These are phyloP conservation scores for Nycticorax nycticorax DNA, from an alignment of 2,113 vertebrate genomes.

Conservation along the genomic window DNA sequence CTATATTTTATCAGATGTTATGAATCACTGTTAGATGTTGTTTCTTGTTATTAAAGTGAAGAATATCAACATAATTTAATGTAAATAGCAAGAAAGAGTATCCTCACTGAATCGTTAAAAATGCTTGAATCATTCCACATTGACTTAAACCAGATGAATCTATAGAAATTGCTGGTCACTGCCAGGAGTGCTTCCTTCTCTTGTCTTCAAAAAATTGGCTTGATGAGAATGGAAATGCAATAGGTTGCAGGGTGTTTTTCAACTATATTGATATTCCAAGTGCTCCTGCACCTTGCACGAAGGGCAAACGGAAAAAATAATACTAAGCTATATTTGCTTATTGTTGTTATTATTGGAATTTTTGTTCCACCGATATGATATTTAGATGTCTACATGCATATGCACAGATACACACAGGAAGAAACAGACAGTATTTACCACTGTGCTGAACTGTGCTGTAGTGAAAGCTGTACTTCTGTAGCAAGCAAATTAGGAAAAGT, in stretches of 20 bases:
- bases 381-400: background rate
- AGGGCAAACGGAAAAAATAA: background rate
- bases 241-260: background rate
- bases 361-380: background rate
- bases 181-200: background rate
- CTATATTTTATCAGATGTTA: no score
- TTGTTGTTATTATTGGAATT: background rate
- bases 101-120: background rate
- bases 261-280: background rate
- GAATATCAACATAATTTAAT: background rate
- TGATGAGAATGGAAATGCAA: background rate
- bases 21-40: background rate
- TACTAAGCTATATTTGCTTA: background rate
- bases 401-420: background rate
- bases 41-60: background rate
- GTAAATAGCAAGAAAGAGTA: background rate
- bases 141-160: background rate
- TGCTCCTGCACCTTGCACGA: background rate
- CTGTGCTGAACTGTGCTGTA: background rate
- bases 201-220: background rate
- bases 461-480: constrained; percentile 51
- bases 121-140: background rate
- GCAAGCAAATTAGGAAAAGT: constrained; percentile 55
- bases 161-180: background rate
- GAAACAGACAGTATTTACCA: background rate